Conservation (phyloP, 2,797 vertebrate species). For the Sarcophilus harrisii region DNA sequence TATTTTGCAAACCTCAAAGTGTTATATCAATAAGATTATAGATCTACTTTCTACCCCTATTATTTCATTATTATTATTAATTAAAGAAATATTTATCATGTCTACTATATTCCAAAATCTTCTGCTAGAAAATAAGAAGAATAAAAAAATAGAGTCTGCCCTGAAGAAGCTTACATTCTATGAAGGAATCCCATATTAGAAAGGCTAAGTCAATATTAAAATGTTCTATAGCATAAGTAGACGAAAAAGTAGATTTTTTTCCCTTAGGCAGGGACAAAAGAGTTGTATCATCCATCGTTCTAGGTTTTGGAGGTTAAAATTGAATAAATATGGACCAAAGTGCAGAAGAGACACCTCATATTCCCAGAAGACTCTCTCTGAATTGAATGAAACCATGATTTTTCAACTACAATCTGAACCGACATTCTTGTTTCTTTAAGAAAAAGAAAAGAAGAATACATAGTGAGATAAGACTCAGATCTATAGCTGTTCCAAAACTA, state of each 20-base stretch:
- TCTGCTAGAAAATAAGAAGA: neutral
- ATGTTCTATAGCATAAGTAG: neutral
- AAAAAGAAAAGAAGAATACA: neutral
- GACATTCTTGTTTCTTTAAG: neutral
- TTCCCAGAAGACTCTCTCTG: neutral
- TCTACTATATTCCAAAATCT: neutral
- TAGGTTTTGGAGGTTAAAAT: neutral
- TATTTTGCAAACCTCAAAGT: neutral
- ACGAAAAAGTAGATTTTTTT: neutral
- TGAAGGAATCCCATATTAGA: neutral
- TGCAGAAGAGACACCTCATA: neutral
- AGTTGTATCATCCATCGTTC: neutral
- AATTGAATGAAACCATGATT: neutral
- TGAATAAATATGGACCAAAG: neutral
- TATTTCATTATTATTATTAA: neutral
- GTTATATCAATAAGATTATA: neutral
- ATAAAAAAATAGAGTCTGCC: neutral
- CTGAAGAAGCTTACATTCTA: neutral
- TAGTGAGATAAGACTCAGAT: neutral
- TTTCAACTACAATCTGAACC: neutral
- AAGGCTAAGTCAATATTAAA: neutral
- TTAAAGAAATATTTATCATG: neutral
- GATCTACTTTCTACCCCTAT: neutral
- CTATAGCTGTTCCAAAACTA: constrained; percentile 17
- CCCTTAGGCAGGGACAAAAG: neutral